phyloP scores from a whole-genome alignment of 2,797 vertebrate genomes.

The Manis javanica region DNA sequence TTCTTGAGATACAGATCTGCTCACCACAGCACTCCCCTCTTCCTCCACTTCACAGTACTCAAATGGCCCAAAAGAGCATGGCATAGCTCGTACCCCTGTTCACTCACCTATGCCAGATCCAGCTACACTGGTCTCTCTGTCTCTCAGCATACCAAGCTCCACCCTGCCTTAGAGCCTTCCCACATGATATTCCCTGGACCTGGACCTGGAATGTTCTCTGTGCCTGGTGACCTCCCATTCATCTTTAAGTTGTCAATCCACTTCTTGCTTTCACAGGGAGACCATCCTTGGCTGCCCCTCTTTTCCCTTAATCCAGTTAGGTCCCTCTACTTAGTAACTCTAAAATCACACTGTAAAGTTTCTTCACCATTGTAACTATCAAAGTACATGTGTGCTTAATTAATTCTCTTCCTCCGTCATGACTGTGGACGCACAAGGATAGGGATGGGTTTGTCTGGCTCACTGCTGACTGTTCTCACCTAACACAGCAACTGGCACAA shows the following conservation, averaged over 20 bases:
- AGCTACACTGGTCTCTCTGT: not conserved
- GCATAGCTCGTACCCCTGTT: not conserved
- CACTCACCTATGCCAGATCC: not conserved
- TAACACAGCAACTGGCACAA: not conserved
- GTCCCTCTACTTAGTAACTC: not conserved
- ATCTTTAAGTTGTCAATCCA: not conserved
- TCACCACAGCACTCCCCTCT: not conserved
- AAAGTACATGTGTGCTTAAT: not conserved
- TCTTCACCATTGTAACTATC: not conserved
- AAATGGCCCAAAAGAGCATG: not conserved
- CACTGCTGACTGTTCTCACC: not conserved
- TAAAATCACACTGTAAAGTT: not conserved
- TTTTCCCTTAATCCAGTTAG: not conserved
- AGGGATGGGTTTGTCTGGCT: not conserved
- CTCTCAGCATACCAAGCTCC: not conserved
- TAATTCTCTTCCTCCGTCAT: not conserved
- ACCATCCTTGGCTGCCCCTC: not conserved
- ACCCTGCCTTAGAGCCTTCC: not conserved
- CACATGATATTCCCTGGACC: not conserved
- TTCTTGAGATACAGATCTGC: not conserved
- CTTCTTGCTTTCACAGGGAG: not conserved
- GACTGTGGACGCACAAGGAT: not conserved
- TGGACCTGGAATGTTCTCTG: not conserved
- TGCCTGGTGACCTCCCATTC: not conserved
- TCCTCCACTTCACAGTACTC: not conserved